These are phyloP conservation scores for Erpobdella octoculata DNA, from an alignment of 2,888 invertebrate genomes.

Conservation along the genomic window DNA sequence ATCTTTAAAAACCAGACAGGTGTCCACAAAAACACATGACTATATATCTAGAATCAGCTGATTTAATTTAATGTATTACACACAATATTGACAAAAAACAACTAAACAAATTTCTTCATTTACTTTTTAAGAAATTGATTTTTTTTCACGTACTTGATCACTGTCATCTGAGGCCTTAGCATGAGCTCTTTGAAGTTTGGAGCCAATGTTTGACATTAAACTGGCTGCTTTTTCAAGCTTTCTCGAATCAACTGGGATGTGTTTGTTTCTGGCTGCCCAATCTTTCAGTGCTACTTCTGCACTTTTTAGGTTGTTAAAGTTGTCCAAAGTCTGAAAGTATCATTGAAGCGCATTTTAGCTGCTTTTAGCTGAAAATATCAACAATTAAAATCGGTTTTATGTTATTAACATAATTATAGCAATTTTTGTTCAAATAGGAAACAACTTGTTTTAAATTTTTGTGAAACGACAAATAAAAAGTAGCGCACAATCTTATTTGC, in stretches of 20 bases:
- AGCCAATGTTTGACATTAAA: constrained; percentile 21
- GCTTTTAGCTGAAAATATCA: not conserved
- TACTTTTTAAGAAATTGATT: not conserved
- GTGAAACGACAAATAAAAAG: not conserved
- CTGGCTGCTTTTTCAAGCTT: constrained; percentile 27
- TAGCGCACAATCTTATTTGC: not conserved
- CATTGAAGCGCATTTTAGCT: not conserved
- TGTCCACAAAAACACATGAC: too few species aligned
- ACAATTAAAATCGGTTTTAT: too few species aligned
- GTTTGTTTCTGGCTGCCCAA: constrained; percentile 34
- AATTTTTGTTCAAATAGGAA: too few species aligned
- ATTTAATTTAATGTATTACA: too few species aligned
- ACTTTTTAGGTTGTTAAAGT: constrained; percentile 21
- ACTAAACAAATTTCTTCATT: too few species aligned
- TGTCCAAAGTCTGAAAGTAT: constrained; percentile 15
- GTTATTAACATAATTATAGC: too few species aligned
- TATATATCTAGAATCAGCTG: too few species aligned
- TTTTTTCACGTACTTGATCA: constrained; percentile 2
- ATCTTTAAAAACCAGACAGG: too few species aligned
- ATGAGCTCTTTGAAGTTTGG: not conserved
- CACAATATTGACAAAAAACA: too few species aligned
- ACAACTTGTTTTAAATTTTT: too few species aligned
- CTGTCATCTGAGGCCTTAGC: not conserved
- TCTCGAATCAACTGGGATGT: not conserved
- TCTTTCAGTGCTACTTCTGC: constrained; percentile 36